Base-by-base conservation (phyloP, 1,140 invertebrate genomes). In the Archivesica marissinica region DNA sequence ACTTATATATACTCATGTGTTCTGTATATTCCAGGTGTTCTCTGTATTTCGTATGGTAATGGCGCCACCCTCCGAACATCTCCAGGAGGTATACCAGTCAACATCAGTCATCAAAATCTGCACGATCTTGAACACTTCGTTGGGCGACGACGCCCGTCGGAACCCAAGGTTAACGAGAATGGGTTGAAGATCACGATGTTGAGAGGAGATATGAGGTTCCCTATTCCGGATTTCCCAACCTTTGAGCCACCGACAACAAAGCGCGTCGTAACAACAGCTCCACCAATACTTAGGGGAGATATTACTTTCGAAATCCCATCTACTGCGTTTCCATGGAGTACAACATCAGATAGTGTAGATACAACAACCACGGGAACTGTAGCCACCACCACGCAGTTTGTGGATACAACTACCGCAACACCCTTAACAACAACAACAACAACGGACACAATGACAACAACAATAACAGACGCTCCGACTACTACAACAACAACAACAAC, bases 271-370 rank as follows among this genome's bases (percentile, higher is more conserved):
- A 61, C 59, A 3, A 70, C 38, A 25, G 25, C 20, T 7, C 66
- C 66, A 1, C 17, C n/a, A 0, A 38, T 44, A 3, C 38, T 30
- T 23, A 47, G 44, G 13, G 68, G 68, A 17, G 68, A 72, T 20
- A 72, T 72, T 3, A 33, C 68, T 2, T 72, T 72, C n/a, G 68
- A 72, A 50, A 72, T 72, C 20, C 68, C 68, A 9, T n/a, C n/a
- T n/a, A n/a, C n/a, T n/a, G 20, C 41, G 17, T 70, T 70, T 30
- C 66, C 66, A 20, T 72, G 68, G 68, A 17, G n/a, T 25, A 72
- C 41, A 52, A 72, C 66, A 3, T 23, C 66, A 25, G 38, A 47
- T 6, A 25, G 41, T 28, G 30, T 35, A 25, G 50, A 7, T 17
- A 52, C 50, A 11, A 41, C 64, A 41, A 68, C 64, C 41, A 68